Conservation (phyloP, 2,888 invertebrate species). For the Apoda limacodes region DNA sequence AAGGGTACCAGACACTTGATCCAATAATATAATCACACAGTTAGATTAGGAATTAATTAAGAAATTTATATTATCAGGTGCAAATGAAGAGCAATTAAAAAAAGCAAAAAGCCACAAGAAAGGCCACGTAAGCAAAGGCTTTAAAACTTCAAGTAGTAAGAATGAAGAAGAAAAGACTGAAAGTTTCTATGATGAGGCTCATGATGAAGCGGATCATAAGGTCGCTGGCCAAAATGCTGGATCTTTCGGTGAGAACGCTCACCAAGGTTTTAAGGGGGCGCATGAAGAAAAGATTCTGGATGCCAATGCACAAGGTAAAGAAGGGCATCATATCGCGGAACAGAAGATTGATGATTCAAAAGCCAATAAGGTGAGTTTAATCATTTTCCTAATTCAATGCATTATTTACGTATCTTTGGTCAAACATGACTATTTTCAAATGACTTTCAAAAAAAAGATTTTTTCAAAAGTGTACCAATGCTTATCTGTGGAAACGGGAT, state of each 20-base stretch:
- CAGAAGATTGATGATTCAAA: conserved; percentile 70
- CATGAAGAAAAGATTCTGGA: conserved; percentile 70
- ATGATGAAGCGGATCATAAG: conserved; percentile 72
- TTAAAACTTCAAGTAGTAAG: conserved; percentile 74
- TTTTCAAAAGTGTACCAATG: no score
- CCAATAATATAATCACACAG: background rate
- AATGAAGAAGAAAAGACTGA: conserved; percentile 75
- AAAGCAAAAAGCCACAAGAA: conserved; percentile 72
- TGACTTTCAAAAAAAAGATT: no score
- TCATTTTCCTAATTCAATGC: no score
- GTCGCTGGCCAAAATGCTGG: conserved; percentile 68
- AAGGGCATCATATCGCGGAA: conserved; percentile 68
- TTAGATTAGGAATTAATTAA: conserved; percentile 14
- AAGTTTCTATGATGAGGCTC: conserved; percentile 74
- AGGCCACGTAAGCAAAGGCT: conserved; percentile 75
- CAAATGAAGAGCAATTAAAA: conserved; percentile 66
- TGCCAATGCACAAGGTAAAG: conserved; percentile 67
- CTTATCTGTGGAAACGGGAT: no score
- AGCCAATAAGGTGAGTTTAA: conserved; percentile 64
- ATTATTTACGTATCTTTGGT: no score
- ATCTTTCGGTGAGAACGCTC: conserved; percentile 68
- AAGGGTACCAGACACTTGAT: conserved; percentile 11
- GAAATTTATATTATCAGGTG: conserved; percentile 48
- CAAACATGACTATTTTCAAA: no score
- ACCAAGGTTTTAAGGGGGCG: conserved; percentile 70